These are phyloP conservation scores for Monoplex corrugatus DNA, from an alignment of 2,888 invertebrate species.

Conservation along the genomic window DNA sequence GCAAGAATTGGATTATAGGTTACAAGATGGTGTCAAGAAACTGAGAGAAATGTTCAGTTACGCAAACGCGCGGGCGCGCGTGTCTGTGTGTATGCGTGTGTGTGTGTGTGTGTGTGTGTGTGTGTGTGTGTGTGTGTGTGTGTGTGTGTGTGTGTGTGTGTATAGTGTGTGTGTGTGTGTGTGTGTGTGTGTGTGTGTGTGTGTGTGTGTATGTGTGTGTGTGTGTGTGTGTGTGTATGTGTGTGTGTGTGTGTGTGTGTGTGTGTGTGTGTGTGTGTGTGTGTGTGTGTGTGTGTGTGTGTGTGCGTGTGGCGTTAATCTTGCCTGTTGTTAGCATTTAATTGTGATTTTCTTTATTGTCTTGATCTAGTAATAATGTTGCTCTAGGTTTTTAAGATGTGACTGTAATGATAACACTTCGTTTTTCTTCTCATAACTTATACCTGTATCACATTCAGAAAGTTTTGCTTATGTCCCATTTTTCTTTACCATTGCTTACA, in stretches of 20 bases:
- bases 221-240: background rate
- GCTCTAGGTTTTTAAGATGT: too few species aligned
- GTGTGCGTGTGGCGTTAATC: background rate
- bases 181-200: conserved; percentile 27
- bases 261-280: background rate
- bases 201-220: background rate
- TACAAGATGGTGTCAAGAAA: background rate
- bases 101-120: background rate
- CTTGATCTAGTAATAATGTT: too few species aligned
- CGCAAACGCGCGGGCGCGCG: too few species aligned
- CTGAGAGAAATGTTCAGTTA: background rate
- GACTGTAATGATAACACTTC: too few species aligned
- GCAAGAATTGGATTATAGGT: background rate
- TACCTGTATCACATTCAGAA: too few species aligned
- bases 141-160: background rate
- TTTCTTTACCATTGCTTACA: too few species aligned
- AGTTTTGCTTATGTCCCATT: too few species aligned
- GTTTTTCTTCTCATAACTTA: too few species aligned
- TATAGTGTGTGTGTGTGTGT: background rate
- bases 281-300: background rate
- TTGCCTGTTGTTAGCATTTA: background rate
- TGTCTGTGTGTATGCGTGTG: background rate
- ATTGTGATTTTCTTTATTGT: background rate
- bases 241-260: background rate
- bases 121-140: background rate